Base-by-base conservation (phyloP, 2,888 invertebrate species). In the Callinectes sapidus region DNA sequence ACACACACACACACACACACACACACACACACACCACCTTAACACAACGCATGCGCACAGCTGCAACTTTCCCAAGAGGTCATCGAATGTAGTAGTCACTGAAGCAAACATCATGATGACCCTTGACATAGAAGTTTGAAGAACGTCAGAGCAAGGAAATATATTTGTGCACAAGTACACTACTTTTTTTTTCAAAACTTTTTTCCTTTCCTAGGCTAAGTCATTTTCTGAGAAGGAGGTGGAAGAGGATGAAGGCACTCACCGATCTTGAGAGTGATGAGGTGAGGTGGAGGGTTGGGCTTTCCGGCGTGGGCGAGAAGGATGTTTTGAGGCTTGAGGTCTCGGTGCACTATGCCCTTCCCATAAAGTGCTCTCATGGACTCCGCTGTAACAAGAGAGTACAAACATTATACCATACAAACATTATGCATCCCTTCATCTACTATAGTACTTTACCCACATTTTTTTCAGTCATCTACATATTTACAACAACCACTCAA, bases 321-420 rank as follows among this genome's bases (percentile, higher is more conserved):
- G 95, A 99, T 99, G 96, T 99, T 99, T 96, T 99, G 99, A 89
- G 99, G 99, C 96, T 99, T 99, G 95, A 99, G 97, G 96, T 99
- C 99, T 95, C 99, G 97, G 96, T 99, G 99, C 94, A 99, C 99
- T 95, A 99, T 99, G 95, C 99, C 99, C 96, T 99, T 99, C 95
- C 97, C 98, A 96, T 99, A 98, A 95, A 99, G 97, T 89, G 99
- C 99, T 96, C 98, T 97, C 98, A 99, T 98, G 94, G 99, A 99
- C 95, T 98, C 98, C 95, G 99, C 99, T 97, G 95, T 87, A 96
- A 95, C 90, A 93, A 92, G 28, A 42, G 6, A n/a, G 10, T 48
- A 87, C 48, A 48, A 23, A 87, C 85, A 85, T 35, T 71, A 28
- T 6, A 87, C 10, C 35, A 13, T 81, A 32, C 16, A 16, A 81